These are phyloP conservation scores for Molossus molossus DNA, from an alignment of 2,797 vertebrate species.

Conservation along the genomic window DNA sequence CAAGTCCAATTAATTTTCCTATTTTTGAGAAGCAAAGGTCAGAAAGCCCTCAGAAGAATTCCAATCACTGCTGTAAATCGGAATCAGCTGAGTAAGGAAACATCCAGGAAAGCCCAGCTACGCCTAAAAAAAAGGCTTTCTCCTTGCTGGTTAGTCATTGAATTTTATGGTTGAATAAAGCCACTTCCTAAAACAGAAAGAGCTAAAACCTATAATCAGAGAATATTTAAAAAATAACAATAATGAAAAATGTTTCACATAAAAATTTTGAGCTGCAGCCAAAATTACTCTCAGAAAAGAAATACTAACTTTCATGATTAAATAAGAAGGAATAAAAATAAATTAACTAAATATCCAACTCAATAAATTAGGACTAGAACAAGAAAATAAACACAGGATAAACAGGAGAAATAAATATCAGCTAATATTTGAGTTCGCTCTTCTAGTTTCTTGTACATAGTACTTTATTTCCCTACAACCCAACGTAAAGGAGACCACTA, in stretches of 20 bases:
- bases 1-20: neutral
- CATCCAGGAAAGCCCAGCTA: neutral
- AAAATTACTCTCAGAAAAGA: constrained; percentile 60
- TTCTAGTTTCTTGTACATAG: neutral
- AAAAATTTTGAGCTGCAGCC: constrained; percentile 66
- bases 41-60: neutral
- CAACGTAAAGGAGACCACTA: neutral
- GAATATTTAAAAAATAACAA: constrained; percentile 76
- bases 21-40: constrained; percentile 36
- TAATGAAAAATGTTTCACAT: constrained; percentile 71
- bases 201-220: constrained; percentile 71
- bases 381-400: constrained; percentile 66
- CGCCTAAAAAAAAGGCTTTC: constrained; percentile 1
- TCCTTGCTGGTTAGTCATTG: constrained; percentile 49
- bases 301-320: constrained; percentile 37
- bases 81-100: constrained; percentile 10
- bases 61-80: neutral
- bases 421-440: constrained; percentile 6
- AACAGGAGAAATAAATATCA: constrained; percentile 39
- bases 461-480: neutral
- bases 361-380: constrained; percentile 55
- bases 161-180: constrained; percentile 53
- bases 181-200: constrained; percentile 73
- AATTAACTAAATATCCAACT: constrained; percentile 63
- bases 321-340: constrained; percentile 73